phyloP scores from a whole-genome alignment of 2,113 vertebrate genomes.

The Mesoclemmys tuberculata region DNA sequence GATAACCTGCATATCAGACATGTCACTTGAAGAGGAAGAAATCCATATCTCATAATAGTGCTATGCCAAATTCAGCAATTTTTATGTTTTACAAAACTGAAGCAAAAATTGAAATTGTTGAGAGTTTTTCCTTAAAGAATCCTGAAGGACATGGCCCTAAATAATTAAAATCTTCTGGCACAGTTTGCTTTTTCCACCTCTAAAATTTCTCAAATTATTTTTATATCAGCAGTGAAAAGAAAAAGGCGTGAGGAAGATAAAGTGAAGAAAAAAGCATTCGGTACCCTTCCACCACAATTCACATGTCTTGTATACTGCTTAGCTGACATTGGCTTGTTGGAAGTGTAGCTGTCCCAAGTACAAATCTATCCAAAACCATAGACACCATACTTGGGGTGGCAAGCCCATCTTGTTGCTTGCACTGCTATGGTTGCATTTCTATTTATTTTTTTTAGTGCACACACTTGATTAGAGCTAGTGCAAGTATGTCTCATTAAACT shows the following conservation, averaged over 20 bases:
- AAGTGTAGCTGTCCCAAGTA: not conserved
- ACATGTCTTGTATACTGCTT: fast-evolving
- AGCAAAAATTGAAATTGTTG: not conserved
- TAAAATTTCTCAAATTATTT: not conserved
- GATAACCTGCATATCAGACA: not conserved
- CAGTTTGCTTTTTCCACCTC: not conserved
- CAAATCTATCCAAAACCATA: not conserved
- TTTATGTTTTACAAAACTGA: not conserved
- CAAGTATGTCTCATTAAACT: not conserved
- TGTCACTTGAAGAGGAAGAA: not conserved
- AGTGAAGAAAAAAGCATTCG: not conserved
- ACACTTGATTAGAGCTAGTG: not conserved
- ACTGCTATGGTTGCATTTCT: not conserved
- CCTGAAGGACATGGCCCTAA: not conserved
- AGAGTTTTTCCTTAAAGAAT: not conserved
- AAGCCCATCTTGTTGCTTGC: not conserved
- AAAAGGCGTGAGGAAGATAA: not conserved
- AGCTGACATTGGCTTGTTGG: not conserved
- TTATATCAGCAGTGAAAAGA: not conserved
- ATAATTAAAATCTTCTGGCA: not conserved
- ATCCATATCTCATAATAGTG: not conserved
- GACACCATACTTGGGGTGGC: not conserved
- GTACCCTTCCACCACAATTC: not conserved
- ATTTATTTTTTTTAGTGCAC: not conserved
- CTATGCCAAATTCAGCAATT: not conserved